Percentiles rank a stretch among this genome's conserved stretches.
phyloP scores from a whole-genome alignment of 1,140 invertebrate genomes.

The Callitettix versicolor region DNA sequence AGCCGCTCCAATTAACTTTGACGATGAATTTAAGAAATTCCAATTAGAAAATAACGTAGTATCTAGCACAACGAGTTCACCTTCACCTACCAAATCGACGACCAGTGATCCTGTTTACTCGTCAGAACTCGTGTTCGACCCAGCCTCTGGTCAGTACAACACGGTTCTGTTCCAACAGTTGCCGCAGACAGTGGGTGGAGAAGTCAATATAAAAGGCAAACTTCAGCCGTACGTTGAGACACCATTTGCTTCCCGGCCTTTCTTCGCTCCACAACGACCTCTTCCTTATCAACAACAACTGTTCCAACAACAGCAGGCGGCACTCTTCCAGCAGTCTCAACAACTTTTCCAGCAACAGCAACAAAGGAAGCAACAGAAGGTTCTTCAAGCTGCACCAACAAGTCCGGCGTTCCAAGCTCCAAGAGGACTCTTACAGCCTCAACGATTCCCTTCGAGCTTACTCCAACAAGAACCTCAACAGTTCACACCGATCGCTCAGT shows the following conservation, averaged over 20 bases:
- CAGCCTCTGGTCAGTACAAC: constrained; percentile 65
- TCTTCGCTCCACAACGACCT: constrained; percentile 24
- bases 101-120: constrained; percentile 47
- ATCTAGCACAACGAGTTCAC: constrained; percentile 19
- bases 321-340: constrained; percentile 56
- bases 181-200: constrained; percentile 53
- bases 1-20: constrained; percentile 45
- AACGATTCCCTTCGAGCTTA: constrained; percentile 15
- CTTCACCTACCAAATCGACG: constrained; percentile 29
- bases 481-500: constrained; percentile 15
- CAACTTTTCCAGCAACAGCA: constrained; percentile 63
- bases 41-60: constrained; percentile 56
- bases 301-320: constrained; percentile 58
- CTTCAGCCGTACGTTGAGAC: constrained; percentile 55
- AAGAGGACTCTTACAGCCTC: background rate
- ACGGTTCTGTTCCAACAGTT: constrained; percentile 65
- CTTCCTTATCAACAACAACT: constrained; percentile 45
- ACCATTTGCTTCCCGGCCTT: constrained; percentile 16
- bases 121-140: constrained; percentile 66
- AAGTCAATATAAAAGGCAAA: constrained; percentile 56
- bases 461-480: constrained; percentile 23
- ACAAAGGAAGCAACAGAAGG: constrained; percentile 29
- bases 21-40: constrained; percentile 63
- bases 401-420: constrained; percentile 3
- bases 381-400: background rate